A percentile compares a stretch with the other conserved stretches of the same genome.
These are phyloP conservation scores for Lophochroa leadbeateri DNA, from an alignment of 2,113 vertebrate species.

Conservation along the genomic window DNA sequence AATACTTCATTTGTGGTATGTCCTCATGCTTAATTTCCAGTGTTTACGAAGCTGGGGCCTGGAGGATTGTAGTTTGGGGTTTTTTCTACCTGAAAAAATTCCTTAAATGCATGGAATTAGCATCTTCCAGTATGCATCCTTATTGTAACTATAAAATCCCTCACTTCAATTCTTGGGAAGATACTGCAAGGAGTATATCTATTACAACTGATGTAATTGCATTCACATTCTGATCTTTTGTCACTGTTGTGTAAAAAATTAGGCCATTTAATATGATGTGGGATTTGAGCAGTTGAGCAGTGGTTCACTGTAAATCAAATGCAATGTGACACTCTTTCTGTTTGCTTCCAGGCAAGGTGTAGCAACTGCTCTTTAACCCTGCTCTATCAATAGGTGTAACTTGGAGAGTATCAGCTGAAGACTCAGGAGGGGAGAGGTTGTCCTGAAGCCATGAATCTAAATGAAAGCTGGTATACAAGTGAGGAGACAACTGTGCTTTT, in stretches of 20 bases:
- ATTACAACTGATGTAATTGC: neutral
- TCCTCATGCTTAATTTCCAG: neutral
- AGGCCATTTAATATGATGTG: accelerated
- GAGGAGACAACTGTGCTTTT: neutral
- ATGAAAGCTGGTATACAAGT: neutral
- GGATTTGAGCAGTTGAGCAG: neutral
- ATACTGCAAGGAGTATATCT: neutral
- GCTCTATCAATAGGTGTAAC: neutral
- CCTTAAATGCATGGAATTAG: neutral
- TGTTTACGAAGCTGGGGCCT: neutral
- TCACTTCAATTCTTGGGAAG: neutral
- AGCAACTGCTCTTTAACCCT: neutral
- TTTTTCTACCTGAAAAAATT: neutral
- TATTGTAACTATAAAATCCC: neutral
- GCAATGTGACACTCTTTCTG: neutral
- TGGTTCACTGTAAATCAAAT: neutral
- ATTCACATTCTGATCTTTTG: neutral
- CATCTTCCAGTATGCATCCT: neutral
- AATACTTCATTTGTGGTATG: neutral
- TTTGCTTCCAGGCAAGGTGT: neutral
- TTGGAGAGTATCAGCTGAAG: neutral
- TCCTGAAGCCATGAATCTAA: neutral
- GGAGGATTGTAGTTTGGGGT: neutral
- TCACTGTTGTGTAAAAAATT: neutral
- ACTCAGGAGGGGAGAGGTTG: neutral